Percentiles rank a stretch among this genome's conserved stretches.
Conservation (phyloP, 2,888 invertebrate species). For the Epistrophella euchroma region DNA sequence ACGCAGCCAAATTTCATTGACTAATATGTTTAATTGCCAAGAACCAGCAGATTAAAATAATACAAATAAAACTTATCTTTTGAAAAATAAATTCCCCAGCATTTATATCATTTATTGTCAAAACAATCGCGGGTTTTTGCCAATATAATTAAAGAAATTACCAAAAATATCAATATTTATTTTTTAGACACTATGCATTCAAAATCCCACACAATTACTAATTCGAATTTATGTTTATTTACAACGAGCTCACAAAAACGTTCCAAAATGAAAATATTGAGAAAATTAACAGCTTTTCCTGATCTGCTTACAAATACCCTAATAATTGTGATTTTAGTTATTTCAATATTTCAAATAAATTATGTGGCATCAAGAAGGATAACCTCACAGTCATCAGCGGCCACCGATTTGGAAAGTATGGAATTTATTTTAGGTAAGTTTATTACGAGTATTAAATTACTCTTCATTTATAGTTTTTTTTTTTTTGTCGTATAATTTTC, state of each 20-base stretch:
- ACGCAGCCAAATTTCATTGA: slow-evolving; percentile 10
- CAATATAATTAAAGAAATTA: background rate
- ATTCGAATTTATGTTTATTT: slow-evolving; percentile 61
- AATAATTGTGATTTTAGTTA: slow-evolving; percentile 53
- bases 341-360: slow-evolving; percentile 70
- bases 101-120: background rate
- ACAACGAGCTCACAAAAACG: slow-evolving; percentile 67
- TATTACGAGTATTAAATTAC: background rate
- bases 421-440: slow-evolving; percentile 70
- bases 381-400: slow-evolving; percentile 34
- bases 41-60: slow-evolving; percentile 38
- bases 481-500: background rate
- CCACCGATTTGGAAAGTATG: slow-evolving; percentile 28
- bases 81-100: slow-evolving; percentile 20
- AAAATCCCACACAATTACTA: slow-evolving; percentile 65
- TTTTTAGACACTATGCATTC: slow-evolving; percentile 4
- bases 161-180: slow-evolving; percentile 3
- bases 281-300: slow-evolving; percentile 39
- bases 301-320: slow-evolving; percentile 59
- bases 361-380: slow-evolving; percentile 58
- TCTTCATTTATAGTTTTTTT: background rate
- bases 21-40: slow-evolving; percentile 37
- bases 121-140: slow-evolving; percentile 33
- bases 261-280: slow-evolving; percentile 67
- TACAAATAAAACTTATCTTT: background rate